phyloP scores from a whole-genome alignment of 2,888 invertebrate genomes.

The Lithophane leautieri region DNA sequence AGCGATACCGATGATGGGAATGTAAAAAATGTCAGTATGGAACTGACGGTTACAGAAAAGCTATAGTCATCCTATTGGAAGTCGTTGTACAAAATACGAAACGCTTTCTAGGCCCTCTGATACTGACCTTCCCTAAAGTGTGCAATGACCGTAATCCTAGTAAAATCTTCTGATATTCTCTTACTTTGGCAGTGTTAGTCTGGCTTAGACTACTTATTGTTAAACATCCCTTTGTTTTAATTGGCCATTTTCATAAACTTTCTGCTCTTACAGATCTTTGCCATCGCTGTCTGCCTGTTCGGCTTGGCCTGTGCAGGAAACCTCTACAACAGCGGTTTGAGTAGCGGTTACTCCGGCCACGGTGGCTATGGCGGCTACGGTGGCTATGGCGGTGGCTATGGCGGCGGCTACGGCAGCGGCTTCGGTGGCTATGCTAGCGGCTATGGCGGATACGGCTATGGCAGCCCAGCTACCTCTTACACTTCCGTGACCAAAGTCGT shows the following conservation, averaged over 20 bases:
- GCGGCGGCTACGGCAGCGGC: constrained; percentile 42
- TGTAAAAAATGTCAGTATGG: not conserved
- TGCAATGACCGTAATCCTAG: not conserved
- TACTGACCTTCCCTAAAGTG: not conserved
- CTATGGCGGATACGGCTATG: constrained; percentile 55
- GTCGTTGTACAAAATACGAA: not conserved
- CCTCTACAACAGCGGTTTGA: constrained; percentile 58
- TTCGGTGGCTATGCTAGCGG: constrained; percentile 45
- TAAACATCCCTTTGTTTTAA: not conserved
- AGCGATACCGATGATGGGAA: not conserved
- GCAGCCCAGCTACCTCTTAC: constrained; percentile 67
- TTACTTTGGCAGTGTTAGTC: not conserved
- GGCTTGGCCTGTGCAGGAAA: constrained; percentile 75
- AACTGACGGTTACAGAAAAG: not conserved
- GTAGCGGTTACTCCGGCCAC: constrained; percentile 32
- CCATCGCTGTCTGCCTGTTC: constrained; percentile 74
- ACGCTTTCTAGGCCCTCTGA: not conserved
- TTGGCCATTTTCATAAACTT: not conserved
- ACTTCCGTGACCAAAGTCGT: constrained; percentile 65
- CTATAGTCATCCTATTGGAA: not conserved
- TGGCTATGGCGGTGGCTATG: constrained; percentile 47
- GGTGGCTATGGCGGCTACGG: constrained; percentile 53
- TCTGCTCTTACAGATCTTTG: constrained; percentile 68
- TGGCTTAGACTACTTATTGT: not conserved
- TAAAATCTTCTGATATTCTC: not conserved